These are phyloP conservation scores for Podiceps cristatus DNA, from an alignment of 2,113 vertebrate genomes.

Conservation along the genomic window DNA sequence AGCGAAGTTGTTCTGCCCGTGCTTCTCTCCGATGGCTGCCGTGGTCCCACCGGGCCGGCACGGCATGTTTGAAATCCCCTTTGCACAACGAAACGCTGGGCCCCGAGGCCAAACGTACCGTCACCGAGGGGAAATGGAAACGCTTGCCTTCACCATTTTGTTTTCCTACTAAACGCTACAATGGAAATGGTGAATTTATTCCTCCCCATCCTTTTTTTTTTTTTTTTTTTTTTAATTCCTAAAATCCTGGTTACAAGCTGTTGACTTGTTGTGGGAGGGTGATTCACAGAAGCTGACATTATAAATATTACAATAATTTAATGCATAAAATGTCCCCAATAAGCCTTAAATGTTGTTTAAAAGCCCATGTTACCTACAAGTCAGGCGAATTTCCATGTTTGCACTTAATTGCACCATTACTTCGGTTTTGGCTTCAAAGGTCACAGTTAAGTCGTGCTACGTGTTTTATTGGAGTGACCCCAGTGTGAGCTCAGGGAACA, in stretches of 20 bases:
- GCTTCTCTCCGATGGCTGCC: neutral
- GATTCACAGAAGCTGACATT: constrained; percentile 70
- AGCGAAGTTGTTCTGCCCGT: neutral
- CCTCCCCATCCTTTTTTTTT: constrained; percentile 61
- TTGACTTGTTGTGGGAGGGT: constrained; percentile 65
- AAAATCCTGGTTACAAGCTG: constrained; percentile 72
- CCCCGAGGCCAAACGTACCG: neutral
- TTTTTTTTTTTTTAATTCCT: constrained; percentile 3
- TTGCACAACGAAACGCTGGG: neutral
- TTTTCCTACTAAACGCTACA: constrained; percentile 47
- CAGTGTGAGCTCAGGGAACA: constrained; percentile 87
- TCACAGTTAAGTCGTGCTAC: constrained; percentile 75
- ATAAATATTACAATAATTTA: constrained; percentile 74
- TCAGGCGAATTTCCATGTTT: constrained; percentile 75
- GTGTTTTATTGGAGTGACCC: constrained; percentile 80
- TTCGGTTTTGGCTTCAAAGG: constrained; percentile 76
- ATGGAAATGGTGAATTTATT: constrained; percentile 66
- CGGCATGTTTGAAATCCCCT: neutral
- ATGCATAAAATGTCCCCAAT: constrained; percentile 69
- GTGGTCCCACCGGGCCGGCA: neutral
- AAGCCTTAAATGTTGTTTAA: constrained; percentile 74
- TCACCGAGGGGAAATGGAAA: constrained; percentile 28
- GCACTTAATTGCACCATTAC: constrained; percentile 68
- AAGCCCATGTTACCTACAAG: constrained; percentile 59
- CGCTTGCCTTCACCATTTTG: constrained; percentile 51